Evolutionary conservation across 1,140 invertebrate species (phyloP).

Genomic region (Zaprionus ghesquierei): DNA sequence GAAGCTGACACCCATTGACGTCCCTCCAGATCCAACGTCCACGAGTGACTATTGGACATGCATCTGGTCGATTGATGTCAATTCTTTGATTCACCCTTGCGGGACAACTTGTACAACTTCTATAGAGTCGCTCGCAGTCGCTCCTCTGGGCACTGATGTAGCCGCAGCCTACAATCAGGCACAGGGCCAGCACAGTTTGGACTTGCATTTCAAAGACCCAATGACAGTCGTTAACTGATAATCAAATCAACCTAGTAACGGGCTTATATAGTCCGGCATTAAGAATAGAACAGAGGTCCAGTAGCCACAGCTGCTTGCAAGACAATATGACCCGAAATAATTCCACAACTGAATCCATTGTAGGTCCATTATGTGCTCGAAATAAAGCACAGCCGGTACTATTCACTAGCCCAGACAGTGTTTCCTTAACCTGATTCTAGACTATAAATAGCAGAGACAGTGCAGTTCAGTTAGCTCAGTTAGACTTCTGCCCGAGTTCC

Average conservation of each 20-base stretch:
- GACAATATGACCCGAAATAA: neutral
- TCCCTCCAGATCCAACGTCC: neutral
- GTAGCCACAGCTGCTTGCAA: neutral
- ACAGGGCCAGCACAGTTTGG: constrained; percentile 5
- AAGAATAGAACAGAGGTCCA: neutral
- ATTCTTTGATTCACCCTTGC: neutral
- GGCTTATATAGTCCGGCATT: constrained; percentile 20
- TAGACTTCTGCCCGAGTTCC: neutral
- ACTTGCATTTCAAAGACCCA: constrained; percentile 37
- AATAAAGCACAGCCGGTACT: constrained; percentile 12
- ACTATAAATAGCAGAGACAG: constrained; percentile 21
- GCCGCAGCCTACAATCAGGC: constrained; percentile 33
- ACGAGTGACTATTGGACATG: constrained; percentile 12
- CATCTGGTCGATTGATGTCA: constrained; percentile 25
- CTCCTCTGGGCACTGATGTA: constrained; percentile 14
- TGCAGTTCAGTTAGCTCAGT: neutral
- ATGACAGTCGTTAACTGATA: constrained; percentile 12
- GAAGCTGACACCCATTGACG: constrained; percentile 8
- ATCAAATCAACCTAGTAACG: neutral
- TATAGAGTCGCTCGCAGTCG: constrained; percentile 30
- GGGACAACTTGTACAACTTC: constrained; percentile 24
- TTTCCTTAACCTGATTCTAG: neutral
- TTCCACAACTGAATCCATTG: neutral
- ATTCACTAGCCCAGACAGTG: neutral
- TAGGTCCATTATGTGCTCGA: neutral